Evolutionary conservation across 2,113 vertebrate species (phyloP).

Genomic region (Leptosomus discolor): DNA sequence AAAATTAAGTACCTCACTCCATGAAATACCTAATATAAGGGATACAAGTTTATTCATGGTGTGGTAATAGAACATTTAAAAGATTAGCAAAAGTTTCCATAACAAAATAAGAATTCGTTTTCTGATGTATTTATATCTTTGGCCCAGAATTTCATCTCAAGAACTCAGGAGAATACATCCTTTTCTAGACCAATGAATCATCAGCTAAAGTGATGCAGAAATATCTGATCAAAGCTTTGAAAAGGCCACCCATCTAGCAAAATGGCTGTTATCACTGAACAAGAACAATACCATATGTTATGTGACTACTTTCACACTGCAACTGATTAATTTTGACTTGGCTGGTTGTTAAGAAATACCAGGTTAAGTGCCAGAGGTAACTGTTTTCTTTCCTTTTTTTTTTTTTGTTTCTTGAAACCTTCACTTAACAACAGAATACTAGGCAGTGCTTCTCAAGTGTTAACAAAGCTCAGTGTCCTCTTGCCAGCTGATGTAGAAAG

Average conservation of each 20-base stretch:
- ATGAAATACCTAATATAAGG: not conserved
- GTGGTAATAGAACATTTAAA: not conserved
- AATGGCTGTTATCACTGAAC: not conserved
- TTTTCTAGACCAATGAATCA: not conserved
- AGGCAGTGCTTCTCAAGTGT: not conserved
- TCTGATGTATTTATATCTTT: not conserved
- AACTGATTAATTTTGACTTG: not conserved
- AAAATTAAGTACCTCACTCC: not conserved
- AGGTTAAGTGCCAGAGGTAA: not conserved
- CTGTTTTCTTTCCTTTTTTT: not conserved
- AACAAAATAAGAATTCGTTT: not conserved
- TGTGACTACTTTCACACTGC: not conserved
- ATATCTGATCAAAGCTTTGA: not conserved
- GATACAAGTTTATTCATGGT: not conserved
- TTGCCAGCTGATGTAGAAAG: not conserved
- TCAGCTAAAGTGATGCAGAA: not conserved
- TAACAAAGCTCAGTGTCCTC: not conserved
- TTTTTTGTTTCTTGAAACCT: not conserved
- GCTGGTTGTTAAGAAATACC: not conserved
- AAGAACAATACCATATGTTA: not conserved
- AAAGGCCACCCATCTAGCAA: not conserved
- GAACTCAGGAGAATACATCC: not conserved
- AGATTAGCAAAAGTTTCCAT: not conserved
- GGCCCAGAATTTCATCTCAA: not conserved
- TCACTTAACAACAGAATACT: conserved; percentile 14